A percentile compares a stretch with the other conserved stretches of the same genome.
Evolutionary conservation across 1,140 invertebrate genomes (phyloP).

Genomic region (Drosophila nikananu): DNA sequence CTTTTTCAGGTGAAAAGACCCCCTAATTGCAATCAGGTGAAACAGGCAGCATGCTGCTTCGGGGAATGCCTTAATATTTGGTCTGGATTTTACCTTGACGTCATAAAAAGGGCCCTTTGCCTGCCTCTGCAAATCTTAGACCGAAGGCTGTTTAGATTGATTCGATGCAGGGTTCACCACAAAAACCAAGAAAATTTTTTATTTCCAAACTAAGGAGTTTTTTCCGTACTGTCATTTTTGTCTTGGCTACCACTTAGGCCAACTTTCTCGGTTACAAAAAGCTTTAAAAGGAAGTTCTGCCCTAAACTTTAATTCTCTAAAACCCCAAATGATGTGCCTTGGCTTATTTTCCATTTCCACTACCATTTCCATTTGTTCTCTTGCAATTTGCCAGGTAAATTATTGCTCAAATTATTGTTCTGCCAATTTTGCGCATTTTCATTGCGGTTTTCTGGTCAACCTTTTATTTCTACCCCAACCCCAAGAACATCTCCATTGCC

Average conservation of each 20-base stretch:
- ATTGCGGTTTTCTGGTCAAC: conserved; percentile 51
- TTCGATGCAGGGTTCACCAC: neutral
- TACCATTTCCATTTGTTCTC: conserved; percentile 6
- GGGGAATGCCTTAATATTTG: conserved; percentile 9
- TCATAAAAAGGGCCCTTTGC: conserved; percentile 3
- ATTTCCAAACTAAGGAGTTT: neutral
- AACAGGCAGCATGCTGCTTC: neutral
- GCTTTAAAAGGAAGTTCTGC: too few relatives aligned
- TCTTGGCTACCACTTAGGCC: too few relatives aligned
- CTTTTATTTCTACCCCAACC: conserved; percentile 9
- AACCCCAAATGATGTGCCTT: too few relatives aligned
- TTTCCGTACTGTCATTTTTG: too few relatives aligned
- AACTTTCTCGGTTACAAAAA: neutral
- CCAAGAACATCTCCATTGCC: neutral
- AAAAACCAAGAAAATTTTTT: neutral
- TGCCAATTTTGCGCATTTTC: conserved; percentile 43
- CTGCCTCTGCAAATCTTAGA: too few relatives aligned
- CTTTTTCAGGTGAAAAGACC: conserved; percentile 5
- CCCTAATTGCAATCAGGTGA: conserved; percentile 22
- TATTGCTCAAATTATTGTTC: conserved; percentile 42
- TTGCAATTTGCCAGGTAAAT: conserved; percentile 31
- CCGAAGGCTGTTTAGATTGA: conserved; percentile 15
- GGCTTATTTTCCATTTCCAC: conserved; percentile 18
- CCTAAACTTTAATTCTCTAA: too few relatives aligned
- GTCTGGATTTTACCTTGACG: conserved; percentile 12